These are phyloP conservation scores for Scarus forsteni DNA, from an alignment of 2,797 vertebrate species.

Conservation along the genomic window DNA sequence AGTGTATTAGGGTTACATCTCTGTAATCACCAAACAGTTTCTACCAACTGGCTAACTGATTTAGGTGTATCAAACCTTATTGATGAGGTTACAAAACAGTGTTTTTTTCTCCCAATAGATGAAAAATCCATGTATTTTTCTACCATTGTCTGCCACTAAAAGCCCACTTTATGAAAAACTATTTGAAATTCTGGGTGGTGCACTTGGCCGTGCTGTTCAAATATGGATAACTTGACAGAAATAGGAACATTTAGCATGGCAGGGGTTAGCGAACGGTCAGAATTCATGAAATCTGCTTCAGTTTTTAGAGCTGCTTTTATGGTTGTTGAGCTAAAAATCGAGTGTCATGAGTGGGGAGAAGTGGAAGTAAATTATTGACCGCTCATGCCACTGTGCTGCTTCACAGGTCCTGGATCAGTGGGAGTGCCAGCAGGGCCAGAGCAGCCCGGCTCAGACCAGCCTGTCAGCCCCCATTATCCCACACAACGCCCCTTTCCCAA, in stretches of 20 bases:
- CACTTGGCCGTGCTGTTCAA: background rate
- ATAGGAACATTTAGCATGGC: no score
- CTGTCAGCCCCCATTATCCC: conserved; percentile 90
- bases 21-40: no score
- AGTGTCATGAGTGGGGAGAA: conserved; percentile 6
- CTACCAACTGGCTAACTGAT: no score
- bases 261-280: conserved; percentile 28
- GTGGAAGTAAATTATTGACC: conserved; percentile 59
- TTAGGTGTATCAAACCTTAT: no score
- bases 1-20: no score
- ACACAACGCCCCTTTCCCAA: conserved; percentile 91
- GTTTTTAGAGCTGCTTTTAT: conserved; percentile 10
- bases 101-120: no score
- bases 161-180: background rate
- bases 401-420: conserved; percentile 97
- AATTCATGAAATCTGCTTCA: conserved; percentile 11
- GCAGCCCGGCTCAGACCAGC: conserved; percentile 92
- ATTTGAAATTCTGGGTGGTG: background rate
- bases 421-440: conserved; percentile 91
- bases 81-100: no score
- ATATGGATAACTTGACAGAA: conserved; percentile 25
- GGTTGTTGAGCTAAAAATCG: background rate
- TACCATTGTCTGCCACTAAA: background rate
- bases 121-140: no score
- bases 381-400: conserved; percentile 81